Percentiles rank a stretch among this genome's conserved stretches.
These are phyloP conservation scores for Centropristis striata DNA, from an alignment of 2,113 vertebrate genomes.

Conservation along the genomic window DNA sequence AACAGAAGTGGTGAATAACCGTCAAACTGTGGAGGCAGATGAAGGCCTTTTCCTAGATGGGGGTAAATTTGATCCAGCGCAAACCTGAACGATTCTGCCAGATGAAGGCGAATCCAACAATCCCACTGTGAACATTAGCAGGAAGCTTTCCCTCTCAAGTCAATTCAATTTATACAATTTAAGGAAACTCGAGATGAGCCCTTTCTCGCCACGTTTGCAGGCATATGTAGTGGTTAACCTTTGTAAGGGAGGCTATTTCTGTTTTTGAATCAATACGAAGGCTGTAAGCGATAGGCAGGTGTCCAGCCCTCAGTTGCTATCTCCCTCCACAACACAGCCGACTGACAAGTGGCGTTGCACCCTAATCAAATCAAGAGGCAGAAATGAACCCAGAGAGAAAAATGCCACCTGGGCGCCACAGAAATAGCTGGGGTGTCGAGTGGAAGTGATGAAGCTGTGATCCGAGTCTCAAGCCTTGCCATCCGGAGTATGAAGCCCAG, in stretches of 20 bases:
- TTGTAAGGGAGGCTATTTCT: constrained; percentile 16
- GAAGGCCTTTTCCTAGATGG: constrained; percentile 47
- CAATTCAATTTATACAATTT: constrained; percentile 30
- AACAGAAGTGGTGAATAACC: constrained; percentile 48
- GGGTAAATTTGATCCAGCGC: constrained; percentile 31
- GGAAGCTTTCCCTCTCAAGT: constrained; percentile 4
- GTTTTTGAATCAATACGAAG: neutral
- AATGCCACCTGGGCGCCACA: constrained; percentile 45
- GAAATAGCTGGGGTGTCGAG: constrained; percentile 51
- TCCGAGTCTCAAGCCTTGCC: constrained; percentile 30
- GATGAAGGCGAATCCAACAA: constrained; percentile 39
- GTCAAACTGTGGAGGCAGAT: constrained; percentile 63
- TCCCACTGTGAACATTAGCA: constrained; percentile 41
- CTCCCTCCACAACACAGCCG: constrained; percentile 25
- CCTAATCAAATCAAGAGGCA: constrained; percentile 65
- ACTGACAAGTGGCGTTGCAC: constrained; percentile 53
- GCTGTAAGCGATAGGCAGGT: constrained; percentile 45
- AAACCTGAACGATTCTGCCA: constrained; percentile 48
- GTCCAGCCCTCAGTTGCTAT: constrained; percentile 30
- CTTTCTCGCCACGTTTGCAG: neutral
- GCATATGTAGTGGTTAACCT: constrained; percentile 37
- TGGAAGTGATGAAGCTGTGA: constrained; percentile 56
- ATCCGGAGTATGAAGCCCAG: neutral
- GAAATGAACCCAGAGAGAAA: constrained; percentile 36
- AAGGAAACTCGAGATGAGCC: constrained; percentile 10